Conservation (phyloP, 2,113 vertebrate genomes). For the Laticauda laticaudata region DNA sequence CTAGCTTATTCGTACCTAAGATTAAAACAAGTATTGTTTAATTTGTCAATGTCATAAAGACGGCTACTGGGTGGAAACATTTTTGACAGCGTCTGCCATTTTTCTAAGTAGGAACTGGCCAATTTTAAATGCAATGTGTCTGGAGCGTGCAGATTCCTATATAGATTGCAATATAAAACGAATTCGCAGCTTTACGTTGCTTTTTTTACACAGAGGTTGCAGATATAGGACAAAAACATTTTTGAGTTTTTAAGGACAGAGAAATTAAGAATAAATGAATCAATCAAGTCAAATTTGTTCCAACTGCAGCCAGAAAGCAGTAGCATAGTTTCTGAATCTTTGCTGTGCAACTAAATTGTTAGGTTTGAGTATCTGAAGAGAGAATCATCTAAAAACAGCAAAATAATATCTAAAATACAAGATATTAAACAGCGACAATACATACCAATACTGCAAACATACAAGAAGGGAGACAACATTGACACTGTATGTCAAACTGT, state of each 20-base stretch:
- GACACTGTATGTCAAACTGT: neutral
- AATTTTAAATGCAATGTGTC: neutral
- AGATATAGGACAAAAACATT: neutral
- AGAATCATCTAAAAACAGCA: neutral
- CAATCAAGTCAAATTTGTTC: neutral
- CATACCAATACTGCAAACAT: neutral
- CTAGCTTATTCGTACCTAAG: conserved; percentile 2
- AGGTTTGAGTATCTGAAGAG: neutral
- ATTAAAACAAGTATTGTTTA: conserved; percentile 29
- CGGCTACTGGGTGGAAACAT: conserved; percentile 6
- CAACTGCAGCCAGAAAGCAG: neutral
- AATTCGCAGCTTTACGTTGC: neutral
- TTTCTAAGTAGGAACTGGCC: neutral
- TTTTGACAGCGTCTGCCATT: conserved; percentile 24
- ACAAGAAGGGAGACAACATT: neutral
- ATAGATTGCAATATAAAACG: neutral
- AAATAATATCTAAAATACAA: neutral
- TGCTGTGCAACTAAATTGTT: neutral
- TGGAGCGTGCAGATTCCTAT: neutral
- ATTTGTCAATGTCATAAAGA: conserved; percentile 27
- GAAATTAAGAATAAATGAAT: neutral
- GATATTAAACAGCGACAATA: neutral
- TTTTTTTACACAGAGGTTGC: neutral
- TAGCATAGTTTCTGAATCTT: neutral
- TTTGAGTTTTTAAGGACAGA: neutral